Conservation (phyloP, 2,888 invertebrate species). For the Pinctada fucata region DNA sequence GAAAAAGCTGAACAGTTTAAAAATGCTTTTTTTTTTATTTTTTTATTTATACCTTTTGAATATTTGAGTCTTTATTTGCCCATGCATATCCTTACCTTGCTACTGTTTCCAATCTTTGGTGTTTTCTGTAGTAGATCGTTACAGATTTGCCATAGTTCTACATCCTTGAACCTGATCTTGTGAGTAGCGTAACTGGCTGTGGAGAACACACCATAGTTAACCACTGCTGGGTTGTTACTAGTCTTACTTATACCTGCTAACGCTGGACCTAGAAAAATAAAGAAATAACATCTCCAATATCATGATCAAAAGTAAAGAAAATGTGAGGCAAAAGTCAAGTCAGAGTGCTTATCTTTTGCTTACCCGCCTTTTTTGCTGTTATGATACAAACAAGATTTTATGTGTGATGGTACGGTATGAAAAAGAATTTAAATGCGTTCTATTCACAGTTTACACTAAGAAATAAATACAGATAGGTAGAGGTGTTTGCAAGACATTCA, state of each 20-base stretch:
- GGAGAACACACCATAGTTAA: constrained; percentile 72
- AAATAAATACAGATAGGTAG: no score
- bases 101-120: constrained; percentile 71
- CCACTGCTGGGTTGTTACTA: constrained; percentile 70
- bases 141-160: constrained; percentile 75
- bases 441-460: no score
- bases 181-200: constrained; percentile 72
- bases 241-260: constrained; percentile 69
- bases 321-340: neutral
- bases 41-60: no score
- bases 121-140: constrained; percentile 72
- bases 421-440: no score
- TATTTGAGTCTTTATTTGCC: no score
- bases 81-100: constrained; percentile 58
- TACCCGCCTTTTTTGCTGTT: neutral
- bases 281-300: neutral
- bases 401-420: no score
- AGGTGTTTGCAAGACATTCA: no score
- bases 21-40: no score
- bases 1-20: no score
- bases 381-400: neutral
- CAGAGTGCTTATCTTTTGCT: neutral
- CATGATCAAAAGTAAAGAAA: no score
- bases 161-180: constrained; percentile 70
- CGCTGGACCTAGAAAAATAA: constrained; percentile 63